Conservation (phyloP, 2,888 invertebrate species). For the Candidula unifasciata region DNA sequence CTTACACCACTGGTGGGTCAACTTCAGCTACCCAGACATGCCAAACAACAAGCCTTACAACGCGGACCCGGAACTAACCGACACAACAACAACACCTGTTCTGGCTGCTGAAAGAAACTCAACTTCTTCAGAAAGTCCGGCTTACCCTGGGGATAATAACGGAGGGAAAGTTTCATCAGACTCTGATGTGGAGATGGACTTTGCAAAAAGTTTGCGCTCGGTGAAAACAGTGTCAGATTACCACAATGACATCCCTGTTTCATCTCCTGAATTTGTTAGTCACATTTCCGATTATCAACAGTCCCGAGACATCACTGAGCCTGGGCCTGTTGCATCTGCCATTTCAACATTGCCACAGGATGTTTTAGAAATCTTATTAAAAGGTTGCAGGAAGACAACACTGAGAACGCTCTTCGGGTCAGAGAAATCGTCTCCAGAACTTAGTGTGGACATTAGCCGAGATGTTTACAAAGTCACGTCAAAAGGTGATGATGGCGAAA, state of each 20-base stretch:
- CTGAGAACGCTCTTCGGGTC: conserved; percentile 16
- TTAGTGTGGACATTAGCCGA: not conserved
- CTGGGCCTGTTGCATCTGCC: not conserved
- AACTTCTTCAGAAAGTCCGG: not conserved
- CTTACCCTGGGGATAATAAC: conserved; percentile 24
- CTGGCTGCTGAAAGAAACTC: conserved; percentile 26
- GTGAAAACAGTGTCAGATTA: not conserved
- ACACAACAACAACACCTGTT: not conserved
- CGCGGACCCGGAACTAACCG: conserved; percentile 50
- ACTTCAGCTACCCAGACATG: conserved; percentile 78
- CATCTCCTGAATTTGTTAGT: conserved; percentile 49
- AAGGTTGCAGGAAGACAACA: conserved; percentile 39
- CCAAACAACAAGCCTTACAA: conserved; percentile 66
- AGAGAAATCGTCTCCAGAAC: not conserved
- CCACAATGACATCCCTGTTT: conserved; percentile 26
- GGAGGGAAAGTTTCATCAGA: conserved; percentile 59
- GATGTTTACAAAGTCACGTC: not conserved
- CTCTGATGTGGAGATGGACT: conserved; percentile 62
- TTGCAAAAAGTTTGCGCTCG: not conserved
- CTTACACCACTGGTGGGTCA: conserved; percentile 98
- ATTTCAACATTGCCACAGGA: conserved; percentile 46
- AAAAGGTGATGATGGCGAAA: not conserved
- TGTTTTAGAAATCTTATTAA: conserved; percentile 57
- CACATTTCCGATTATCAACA: conserved; percentile 30
- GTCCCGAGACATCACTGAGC: not conserved